A percentile compares a stretch with the other conserved stretches of the same genome.
Evolutionary conservation across 35 echinoderm and acorn worm genomes (phyloP).

Genomic region (Apostichopus californicus): DNA sequence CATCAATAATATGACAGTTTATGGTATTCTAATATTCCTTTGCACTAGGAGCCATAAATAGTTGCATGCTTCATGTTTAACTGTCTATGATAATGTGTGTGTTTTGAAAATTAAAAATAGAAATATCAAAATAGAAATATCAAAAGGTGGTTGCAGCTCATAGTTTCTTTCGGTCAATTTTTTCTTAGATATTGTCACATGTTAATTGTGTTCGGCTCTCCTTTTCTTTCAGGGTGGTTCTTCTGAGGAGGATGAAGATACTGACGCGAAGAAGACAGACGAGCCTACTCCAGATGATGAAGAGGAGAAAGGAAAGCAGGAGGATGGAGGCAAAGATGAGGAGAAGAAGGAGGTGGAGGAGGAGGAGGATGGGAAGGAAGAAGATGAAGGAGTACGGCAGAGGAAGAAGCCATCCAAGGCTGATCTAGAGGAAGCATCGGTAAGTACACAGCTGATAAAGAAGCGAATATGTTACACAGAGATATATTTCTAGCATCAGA

Average conservation of each 20-base stretch:
- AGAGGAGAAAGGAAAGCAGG: slow-evolving; percentile 42
- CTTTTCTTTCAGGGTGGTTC: neutral
- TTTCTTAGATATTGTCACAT: no score
- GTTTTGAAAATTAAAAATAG: no score
- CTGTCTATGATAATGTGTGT: no score
- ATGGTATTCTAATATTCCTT: no score
- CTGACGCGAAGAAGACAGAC: slow-evolving; percentile 69
- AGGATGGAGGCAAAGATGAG: slow-evolving; percentile 37
- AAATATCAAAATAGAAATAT: no score
- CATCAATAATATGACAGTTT: no score
- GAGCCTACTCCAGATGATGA: slow-evolving; percentile 62
- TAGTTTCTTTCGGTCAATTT: no score
- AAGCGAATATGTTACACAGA: no score
- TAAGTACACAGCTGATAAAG: neutral
- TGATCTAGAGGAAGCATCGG: slow-evolving; percentile 75
- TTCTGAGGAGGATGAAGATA: slow-evolving; percentile 39
- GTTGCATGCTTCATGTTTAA: no score
- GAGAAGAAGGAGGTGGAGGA: slow-evolving; percentile 43
- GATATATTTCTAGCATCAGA: no score
- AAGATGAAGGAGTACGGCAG: slow-evolving; percentile 65
- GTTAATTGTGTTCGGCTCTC: no score
- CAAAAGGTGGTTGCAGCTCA: no score
- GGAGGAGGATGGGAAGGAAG: slow-evolving; percentile 55
- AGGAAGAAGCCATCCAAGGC: slow-evolving; percentile 86
- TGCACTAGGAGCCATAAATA: neutral